Percentiles rank a stretch among this genome's conserved stretches.
These are phyloP conservation scores for Luehdorfia chinensis DNA, from an alignment of 1,140 invertebrate genomes.

Conservation along the genomic window DNA sequence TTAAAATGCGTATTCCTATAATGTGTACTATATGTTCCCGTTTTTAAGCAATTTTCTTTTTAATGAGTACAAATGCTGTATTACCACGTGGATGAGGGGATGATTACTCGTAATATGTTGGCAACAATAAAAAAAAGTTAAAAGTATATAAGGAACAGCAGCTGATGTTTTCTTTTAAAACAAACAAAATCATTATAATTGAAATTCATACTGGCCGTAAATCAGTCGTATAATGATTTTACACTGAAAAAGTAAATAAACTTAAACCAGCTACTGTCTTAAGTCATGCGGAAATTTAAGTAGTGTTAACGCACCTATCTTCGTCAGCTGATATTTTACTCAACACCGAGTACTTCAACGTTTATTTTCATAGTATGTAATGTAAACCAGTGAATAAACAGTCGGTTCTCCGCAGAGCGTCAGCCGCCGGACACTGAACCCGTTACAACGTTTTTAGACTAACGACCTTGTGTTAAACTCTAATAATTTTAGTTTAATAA, in stretches of 20 bases:
- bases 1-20: too few species aligned
- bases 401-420: slow-evolving; percentile 35
- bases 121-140: too few species aligned
- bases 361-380: slow-evolving; percentile 44
- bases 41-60: too few species aligned
- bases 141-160: slow-evolving; percentile 1
- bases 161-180: not conserved
- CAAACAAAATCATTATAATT: slow-evolving; percentile 5
- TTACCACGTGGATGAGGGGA: too few species aligned
- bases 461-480: slow-evolving; percentile 49
- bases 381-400: slow-evolving; percentile 48
- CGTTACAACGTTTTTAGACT: slow-evolving; percentile 64
- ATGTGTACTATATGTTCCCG: too few species aligned
- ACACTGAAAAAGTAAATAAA: not conserved
- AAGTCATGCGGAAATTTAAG: slow-evolving; percentile 3
- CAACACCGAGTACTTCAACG: slow-evolving; percentile 13
- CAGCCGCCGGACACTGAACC: slow-evolving; percentile 55
- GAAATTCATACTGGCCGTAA: slow-evolving; percentile 2
- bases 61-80: too few species aligned
- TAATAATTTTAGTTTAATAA: slow-evolving; percentile 26
- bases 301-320: slow-evolving; percentile 10
- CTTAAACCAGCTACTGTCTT: slow-evolving; percentile 1
- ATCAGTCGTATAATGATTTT: slow-evolving; percentile 2
- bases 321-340: slow-evolving; percentile 21
- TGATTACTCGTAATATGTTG: too few species aligned